These are phyloP conservation scores for Chalcosyrphus nemorum DNA, from an alignment of 2,888 invertebrate species.

Conservation along the genomic window DNA sequence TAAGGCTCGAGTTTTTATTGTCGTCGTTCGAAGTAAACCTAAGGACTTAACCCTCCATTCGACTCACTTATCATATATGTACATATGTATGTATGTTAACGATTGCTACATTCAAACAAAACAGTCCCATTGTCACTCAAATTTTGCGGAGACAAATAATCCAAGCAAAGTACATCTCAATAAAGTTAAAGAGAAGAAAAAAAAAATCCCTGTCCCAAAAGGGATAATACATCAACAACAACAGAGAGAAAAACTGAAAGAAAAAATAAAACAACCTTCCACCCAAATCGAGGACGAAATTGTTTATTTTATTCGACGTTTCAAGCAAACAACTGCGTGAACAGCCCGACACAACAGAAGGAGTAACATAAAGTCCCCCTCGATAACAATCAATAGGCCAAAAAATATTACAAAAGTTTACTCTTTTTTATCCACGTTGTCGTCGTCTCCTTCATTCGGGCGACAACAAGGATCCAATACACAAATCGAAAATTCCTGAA, in stretches of 20 bases:
- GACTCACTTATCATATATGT: neutral
- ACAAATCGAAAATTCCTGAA: slow-evolving; percentile 36
- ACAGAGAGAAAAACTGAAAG: neutral
- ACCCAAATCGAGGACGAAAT: slow-evolving; percentile 34
- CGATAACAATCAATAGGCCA: slow-evolving; percentile 21
- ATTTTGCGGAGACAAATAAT: slow-evolving; percentile 5
- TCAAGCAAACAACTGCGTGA: slow-evolving; percentile 25
- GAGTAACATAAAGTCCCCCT: slow-evolving; percentile 16
- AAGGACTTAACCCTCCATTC: neutral
- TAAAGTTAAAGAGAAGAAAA: no score
- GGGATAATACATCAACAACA: slow-evolving; percentile 38
- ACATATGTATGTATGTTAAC: neutral
- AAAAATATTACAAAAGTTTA: slow-evolving; percentile 50
- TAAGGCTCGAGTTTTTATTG: neutral
- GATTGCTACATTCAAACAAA: neutral
- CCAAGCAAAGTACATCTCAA: slow-evolving; percentile 17
- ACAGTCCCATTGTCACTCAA: slow-evolving; percentile 12
- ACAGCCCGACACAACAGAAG: slow-evolving; percentile 33
- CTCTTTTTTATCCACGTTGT: slow-evolving; percentile 18
- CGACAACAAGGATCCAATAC: slow-evolving; percentile 3
- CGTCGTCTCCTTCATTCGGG: neutral
- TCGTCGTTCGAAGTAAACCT: neutral
- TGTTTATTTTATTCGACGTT: slow-evolving; percentile 47
- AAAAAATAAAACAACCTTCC: neutral
- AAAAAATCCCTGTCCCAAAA: slow-evolving; percentile 6